phyloP scores from a whole-genome alignment of 1,140 invertebrate genomes.

The Steinernema khuongi region DNA sequence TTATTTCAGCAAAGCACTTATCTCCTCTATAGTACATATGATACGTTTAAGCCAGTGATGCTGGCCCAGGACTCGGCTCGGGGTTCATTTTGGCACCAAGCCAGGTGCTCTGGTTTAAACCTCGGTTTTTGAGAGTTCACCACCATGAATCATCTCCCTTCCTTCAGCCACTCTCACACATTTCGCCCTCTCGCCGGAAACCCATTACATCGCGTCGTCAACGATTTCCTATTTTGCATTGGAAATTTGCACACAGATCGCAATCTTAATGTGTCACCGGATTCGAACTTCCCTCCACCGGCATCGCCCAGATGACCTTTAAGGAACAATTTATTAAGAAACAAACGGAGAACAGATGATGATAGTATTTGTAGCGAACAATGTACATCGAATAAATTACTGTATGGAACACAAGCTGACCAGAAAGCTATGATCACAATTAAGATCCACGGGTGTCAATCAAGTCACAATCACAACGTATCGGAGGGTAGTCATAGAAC shows the following conservation, averaged over 20 bases:
- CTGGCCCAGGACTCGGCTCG: too few relatives aligned
- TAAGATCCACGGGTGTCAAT: neutral
- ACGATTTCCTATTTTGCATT: neutral
- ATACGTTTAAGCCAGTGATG: too few relatives aligned
- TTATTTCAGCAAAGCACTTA: too few relatives aligned
- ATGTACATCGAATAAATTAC: slow-evolving; percentile 4
- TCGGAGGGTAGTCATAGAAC: neutral
- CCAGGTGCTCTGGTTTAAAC: too few relatives aligned
- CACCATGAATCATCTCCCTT: too few relatives aligned
- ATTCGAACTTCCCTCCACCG: too few relatives aligned
- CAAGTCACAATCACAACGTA: neutral
- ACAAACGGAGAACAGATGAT: neutral
- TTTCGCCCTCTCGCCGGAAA: neutral
- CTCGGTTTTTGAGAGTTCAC: too few relatives aligned
- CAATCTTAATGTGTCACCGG: too few relatives aligned
- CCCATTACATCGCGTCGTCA: neutral
- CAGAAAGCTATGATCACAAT: neutral
- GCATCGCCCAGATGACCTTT: neutral
- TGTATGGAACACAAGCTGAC: neutral
- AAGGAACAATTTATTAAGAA: neutral
- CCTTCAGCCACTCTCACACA: neutral
- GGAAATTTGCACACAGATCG: neutral
- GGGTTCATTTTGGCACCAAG: too few relatives aligned
- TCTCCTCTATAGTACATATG: too few relatives aligned
- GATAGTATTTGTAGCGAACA: too few relatives aligned